phyloP scores from a whole-genome alignment of 2,113 vertebrate species.

The Oryzias javanicus region DNA sequence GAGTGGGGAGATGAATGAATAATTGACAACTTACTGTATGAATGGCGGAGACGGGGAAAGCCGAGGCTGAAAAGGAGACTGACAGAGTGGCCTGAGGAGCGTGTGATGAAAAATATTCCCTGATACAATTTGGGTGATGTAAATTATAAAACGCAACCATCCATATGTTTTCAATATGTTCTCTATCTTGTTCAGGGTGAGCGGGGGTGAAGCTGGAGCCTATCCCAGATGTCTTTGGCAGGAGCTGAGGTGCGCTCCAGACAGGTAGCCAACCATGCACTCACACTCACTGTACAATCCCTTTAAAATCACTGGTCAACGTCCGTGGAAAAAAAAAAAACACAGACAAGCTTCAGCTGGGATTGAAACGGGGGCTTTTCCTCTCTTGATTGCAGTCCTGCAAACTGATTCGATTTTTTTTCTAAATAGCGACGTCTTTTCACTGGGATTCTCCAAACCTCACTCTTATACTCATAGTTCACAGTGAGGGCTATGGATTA shows the following conservation, averaged over 20 bases:
- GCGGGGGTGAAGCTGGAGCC: too few species aligned
- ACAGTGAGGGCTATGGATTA: conserved; percentile 9
- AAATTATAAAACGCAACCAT: too few species aligned
- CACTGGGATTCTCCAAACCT: conserved; percentile 3
- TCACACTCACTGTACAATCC: too few species aligned
- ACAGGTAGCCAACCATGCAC: too few species aligned
- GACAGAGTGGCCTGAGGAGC: neutral
- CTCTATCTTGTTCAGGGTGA: too few species aligned
- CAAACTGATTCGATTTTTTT: conserved; percentile 1
- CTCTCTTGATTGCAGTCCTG: neutral
- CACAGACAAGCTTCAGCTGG: neutral
- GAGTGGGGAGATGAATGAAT: conserved; percentile 63
- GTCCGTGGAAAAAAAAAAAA: neutral
- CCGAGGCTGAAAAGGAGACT: conserved; percentile 7
- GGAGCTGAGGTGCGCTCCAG: too few species aligned
- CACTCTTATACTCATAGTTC: neutral
- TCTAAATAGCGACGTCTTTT: neutral
- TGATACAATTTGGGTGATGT: neutral
- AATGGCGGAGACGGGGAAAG: conserved; percentile 24
- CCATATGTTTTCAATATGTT: too few species aligned
- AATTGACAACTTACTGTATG: conserved; percentile 49
- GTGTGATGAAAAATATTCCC: neutral
- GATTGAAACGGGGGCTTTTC: neutral
- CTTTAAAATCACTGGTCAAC: too few species aligned
- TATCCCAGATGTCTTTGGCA: too few species aligned